These are phyloP conservation scores for Rhopalosiphum maidis DNA, from an alignment of 1,140 invertebrate species.

Conservation along the genomic window DNA sequence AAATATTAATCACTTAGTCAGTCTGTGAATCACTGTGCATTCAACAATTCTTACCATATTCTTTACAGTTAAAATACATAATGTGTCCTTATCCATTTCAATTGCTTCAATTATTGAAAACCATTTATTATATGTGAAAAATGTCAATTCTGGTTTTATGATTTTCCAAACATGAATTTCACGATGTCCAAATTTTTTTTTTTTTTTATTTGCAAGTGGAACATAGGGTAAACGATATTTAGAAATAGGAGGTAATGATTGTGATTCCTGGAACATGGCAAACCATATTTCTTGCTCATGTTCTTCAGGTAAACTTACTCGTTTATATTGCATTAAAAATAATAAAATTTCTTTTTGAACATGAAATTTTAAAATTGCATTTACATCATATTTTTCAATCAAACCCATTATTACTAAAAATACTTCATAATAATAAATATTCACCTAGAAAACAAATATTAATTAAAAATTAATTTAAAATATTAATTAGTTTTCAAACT, in stretches of 20 bases:
- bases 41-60: conserved; percentile 60
- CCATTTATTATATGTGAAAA: conserved; percentile 65
- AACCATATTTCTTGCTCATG: conserved; percentile 63
- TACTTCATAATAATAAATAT: conserved; percentile 65
- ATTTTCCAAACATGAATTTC: conserved; percentile 53
- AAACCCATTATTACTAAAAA: conserved; percentile 63
- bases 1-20: not conserved
- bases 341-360: conserved; percentile 58
- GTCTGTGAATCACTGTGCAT: not conserved
- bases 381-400: conserved; percentile 60
- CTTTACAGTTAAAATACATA: conserved; percentile 64
- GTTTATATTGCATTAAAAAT: conserved; percentile 52
- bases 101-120: conserved; percentile 63
- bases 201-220: conserved; percentile 49
- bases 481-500: not conserved
- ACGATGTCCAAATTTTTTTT: conserved; percentile 56
- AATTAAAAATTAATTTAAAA: not conserved
- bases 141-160: conserved; percentile 63
- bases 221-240: conserved; percentile 63
- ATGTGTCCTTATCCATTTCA: conserved; percentile 62
- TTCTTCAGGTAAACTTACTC: conserved; percentile 61
- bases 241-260: conserved; percentile 63
- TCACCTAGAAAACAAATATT: conserved; percentile 60
- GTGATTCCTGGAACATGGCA: conserved; percentile 61
- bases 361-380: conserved; percentile 55